Evolutionary conservation across 2,797 vertebrate species (phyloP).

Genomic region (Phalloptychus januarius): DNA sequence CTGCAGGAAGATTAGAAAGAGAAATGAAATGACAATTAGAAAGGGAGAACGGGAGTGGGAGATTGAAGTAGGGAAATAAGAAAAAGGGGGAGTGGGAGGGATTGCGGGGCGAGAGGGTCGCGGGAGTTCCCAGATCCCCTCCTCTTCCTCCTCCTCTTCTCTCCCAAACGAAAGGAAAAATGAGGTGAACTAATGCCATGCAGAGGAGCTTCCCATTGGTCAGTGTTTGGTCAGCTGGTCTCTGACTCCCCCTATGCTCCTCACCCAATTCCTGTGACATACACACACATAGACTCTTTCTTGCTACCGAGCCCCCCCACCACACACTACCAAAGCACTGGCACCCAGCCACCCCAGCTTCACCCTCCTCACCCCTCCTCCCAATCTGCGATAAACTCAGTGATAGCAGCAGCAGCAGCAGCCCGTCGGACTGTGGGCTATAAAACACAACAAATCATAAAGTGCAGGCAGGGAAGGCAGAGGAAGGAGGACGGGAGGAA

Average conservation of each 20-base stretch:
- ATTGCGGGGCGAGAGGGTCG: background rate
- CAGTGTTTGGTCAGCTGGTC: constrained; percentile 95
- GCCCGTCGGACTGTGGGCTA: constrained; percentile 90
- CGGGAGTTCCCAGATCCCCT: constrained; percentile 55
- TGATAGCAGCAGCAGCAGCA: constrained; percentile 93
- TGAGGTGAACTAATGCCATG: constrained; percentile 75
- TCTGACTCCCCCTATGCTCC: constrained; percentile 65
- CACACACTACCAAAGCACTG: constrained; percentile 48
- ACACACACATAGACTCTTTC: constrained; percentile 20
- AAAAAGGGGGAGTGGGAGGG: background rate
- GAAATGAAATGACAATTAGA: constrained; percentile 57
- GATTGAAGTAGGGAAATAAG: constrained; percentile 41
- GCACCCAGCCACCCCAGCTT: constrained; percentile 56
- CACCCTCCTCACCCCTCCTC: constrained; percentile 83
- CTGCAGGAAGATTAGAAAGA: constrained; percentile 62
- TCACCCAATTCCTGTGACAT: constrained; percentile 66
- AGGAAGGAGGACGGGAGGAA: constrained; percentile 85
- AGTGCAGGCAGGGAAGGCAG: constrained; percentile 79
- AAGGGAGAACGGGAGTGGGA: constrained; percentile 29
- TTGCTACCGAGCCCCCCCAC: background rate
- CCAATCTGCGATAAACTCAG: constrained; percentile 96
- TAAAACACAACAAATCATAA: constrained; percentile 99
- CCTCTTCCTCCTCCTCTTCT: constrained; percentile 82
- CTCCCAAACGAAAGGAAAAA: constrained; percentile 63
- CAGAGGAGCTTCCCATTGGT: constrained; percentile 92